Base-by-base conservation (phyloP, 2,888 invertebrate species). In the Tenthredo amoena region DNA sequence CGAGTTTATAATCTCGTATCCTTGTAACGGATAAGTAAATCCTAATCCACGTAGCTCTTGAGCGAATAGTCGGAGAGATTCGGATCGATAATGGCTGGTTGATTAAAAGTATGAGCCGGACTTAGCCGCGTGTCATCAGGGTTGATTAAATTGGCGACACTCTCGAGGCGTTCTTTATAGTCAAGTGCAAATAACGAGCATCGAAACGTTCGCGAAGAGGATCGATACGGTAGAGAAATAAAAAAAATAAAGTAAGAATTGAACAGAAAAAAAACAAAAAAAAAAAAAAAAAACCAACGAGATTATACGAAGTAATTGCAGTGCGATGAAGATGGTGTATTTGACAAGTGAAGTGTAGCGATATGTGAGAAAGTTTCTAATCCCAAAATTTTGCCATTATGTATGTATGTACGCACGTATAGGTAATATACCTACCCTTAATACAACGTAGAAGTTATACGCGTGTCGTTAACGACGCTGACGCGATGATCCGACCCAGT, bases 401-500 rank as follows among this genome's bases (percentile, higher is more conserved):
- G 26, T 62, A 62, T 62, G 21, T 62, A 26, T 10, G 3, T 26
- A 26, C 26, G 21, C 12, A 62, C 12, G 18, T 26, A 26, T 26
- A 1, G 31, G 34, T 34, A n/a, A 0, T 37, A 0, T 37, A 15
- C 37, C 10, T 37, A 34, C 21, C 26, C 18, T 71, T 18, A 50
- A 50, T 77, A 10, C 18, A 34, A 55, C n/a, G 31, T 50, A n/a
- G 55, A 50, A 31, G 31, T 50, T 31, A 62, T 40, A 81, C 18
- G 37, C 81, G 62, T 40, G 62, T 62, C 81, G 62, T 81, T 81
- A 65, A 83, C 83, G 68, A 62, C 58, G 62, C 21, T 40, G 37
- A 62, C 58, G 65, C 81, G 81, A 43, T 71, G 83, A 83, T 83
- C 68, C 68, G 68, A 83, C 83, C 83, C 68, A 83, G 83, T 83